Conservation (phyloP, 2,113 vertebrate species). For the Shinisaurus crocodilurus region DNA sequence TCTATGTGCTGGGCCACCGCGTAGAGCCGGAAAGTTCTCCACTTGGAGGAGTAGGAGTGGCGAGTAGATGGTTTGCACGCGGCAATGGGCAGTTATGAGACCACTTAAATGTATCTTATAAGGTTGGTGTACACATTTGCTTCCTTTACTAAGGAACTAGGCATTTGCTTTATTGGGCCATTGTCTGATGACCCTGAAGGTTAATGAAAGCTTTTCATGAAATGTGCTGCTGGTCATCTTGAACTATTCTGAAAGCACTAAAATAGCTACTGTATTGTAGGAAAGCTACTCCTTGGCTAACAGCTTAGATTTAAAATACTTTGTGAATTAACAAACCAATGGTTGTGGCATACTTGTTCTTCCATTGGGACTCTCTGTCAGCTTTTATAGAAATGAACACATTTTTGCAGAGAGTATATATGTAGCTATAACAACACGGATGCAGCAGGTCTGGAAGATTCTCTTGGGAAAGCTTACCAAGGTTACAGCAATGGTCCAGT, state of each 20-base stretch:
- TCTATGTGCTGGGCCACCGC: too few relatives aligned
- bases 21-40: too few relatives aligned
- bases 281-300: not conserved
- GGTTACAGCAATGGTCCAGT: not conserved
- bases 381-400: not conserved
- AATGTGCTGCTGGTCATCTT: not conserved
- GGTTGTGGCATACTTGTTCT: not conserved
- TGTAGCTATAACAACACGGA: not conserved
- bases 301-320: not conserved
- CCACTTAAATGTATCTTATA: not conserved
- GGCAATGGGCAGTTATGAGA: not conserved
- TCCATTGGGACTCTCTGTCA: not conserved
- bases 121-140: not conserved
- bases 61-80: not conserved
- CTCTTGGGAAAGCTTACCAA: conserved; percentile 2
- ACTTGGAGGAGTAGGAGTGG: too few relatives aligned
- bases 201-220: not conserved
- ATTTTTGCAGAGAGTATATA: not conserved
- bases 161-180: not conserved
- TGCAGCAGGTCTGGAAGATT: not conserved
- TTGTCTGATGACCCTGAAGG: conserved; percentile 12
- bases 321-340: not conserved
- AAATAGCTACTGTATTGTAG: not conserved
- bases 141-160: not conserved
- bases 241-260: not conserved